Percentiles rank a stretch among this genome's conserved stretches.
phyloP scores from a whole-genome alignment of 2,888 invertebrate species.

The Tenthredo distinguenda region DNA sequence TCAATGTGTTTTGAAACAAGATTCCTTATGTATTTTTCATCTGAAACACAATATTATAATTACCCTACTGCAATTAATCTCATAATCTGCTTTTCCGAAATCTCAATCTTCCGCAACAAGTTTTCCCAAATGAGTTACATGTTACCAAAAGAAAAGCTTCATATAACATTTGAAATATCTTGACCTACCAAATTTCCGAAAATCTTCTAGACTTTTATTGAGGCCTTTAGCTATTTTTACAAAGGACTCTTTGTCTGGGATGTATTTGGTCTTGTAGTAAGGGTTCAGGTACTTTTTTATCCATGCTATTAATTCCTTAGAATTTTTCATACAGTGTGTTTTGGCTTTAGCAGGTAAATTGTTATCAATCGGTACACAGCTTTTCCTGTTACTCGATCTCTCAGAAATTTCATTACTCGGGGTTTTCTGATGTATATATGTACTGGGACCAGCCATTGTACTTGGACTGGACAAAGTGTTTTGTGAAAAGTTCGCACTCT shows the following conservation, averaged over 20 bases:
- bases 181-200: conserved; percentile 67
- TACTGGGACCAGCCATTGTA: not conserved
- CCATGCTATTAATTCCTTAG: conserved; percentile 70
- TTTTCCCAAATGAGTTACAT: not conserved
- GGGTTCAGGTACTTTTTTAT: not conserved
- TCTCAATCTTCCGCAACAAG: not conserved
- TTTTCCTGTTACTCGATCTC: not conserved
- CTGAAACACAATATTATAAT: conserved; percentile 36
- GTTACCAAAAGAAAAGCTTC: not conserved
- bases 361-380: not conserved
- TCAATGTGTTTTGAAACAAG: not conserved
- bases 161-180: not conserved
- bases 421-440: not conserved
- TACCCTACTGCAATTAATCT: not conserved
- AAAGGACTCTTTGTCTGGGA: conserved; percentile 70
- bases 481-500: not conserved
- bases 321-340: conserved; percentile 67
- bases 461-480: not conserved
- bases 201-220: conserved; percentile 64
- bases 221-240: conserved; percentile 69
- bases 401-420: not conserved
- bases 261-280: conserved; percentile 57
- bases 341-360: not conserved
- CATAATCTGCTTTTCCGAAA: not conserved
- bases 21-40: conserved; percentile 1